Evolutionary conservation across 1,140 invertebrate genomes (phyloP), one percentile per base, ranked within the genome.

Genomic region (Idris sp.): DNA sequence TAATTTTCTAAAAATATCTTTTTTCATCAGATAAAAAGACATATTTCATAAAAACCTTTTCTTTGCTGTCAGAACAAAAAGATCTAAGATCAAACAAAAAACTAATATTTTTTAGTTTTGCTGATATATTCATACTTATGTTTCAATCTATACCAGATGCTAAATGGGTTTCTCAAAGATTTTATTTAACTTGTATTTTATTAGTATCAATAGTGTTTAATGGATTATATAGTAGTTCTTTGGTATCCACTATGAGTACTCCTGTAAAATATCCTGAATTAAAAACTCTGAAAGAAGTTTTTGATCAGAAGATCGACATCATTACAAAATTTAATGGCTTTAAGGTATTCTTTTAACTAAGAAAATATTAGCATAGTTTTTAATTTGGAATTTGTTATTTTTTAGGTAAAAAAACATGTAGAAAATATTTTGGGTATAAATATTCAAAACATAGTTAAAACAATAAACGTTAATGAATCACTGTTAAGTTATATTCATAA

Each of bases 311-410:
- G n/a, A n/a, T 75, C 0, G 41, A 51, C 0, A 53, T 83, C 9
- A 15, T 79, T 19, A 81, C 82, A 0, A 83, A 77, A 15, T 83
- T 82, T 16, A n/a, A 40, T 1, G 81, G 82, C 18, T 1, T 83
- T 9, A 76, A 69, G 36, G 33, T 53, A 18, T n/a, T n/a, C n/a
- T n/a, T n/a, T n/a, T n/a, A n/a, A n/a, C n/a, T n/a, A n/a, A n/a
- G n/a, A n/a, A n/a, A n/a, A n/a, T n/a, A n/a, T n/a, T n/a, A n/a
- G n/a, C n/a, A n/a, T n/a, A n/a, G n/a, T n/a, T n/a, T n/a, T n/a
- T n/a, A n/a, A n/a, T n/a, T n/a, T n/a, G n/a, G n/a, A n/a, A n/a
- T n/a, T n/a, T n/a, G n/a, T n/a, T n/a, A n/a, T n/a, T n/a, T n/a
- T n/a, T n/a, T n/a, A n/a, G n/a, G n/a, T n/a, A n/a, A n/a, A n/a